Percentiles rank a stretch among this genome's conserved stretches.
Evolutionary conservation across 2,797 vertebrate species (phyloP).

Genomic region (Lutjanus campechanus): DNA sequence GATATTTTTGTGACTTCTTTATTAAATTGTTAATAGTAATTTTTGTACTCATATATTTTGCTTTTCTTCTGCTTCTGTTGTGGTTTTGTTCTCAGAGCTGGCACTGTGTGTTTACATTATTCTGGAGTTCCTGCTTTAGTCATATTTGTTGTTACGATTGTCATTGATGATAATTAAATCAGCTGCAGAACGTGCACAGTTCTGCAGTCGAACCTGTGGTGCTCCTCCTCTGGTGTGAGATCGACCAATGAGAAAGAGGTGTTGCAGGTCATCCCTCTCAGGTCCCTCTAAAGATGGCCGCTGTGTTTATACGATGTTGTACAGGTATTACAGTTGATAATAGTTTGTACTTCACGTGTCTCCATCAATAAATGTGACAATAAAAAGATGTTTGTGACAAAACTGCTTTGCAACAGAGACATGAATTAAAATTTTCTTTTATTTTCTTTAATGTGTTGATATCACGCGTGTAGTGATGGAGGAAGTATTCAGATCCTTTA

Average conservation of each 20-base stretch:
- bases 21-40: constrained; percentile 53
- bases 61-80: constrained; percentile 26
- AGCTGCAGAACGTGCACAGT: constrained; percentile 47
- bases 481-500: no score
- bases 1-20: constrained; percentile 35
- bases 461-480: background rate
- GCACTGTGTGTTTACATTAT: constrained; percentile 68
- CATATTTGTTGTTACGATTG: constrained; percentile 17
- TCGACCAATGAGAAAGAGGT: constrained; percentile 76
- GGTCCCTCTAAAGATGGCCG: constrained; percentile 60
- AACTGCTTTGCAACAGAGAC: constrained; percentile 43
- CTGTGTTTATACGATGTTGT: constrained; percentile 58
- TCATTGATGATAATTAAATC: constrained; percentile 18
- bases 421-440: constrained; percentile 51
- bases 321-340: constrained; percentile 39
- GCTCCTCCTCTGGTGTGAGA: constrained; percentile 63
- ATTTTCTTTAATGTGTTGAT: constrained; percentile 15
- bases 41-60: constrained; percentile 29
- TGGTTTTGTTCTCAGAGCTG: constrained; percentile 60
- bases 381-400: constrained; percentile 39
- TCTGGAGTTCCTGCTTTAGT: constrained; percentile 31
- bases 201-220: constrained; percentile 58
- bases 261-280: constrained; percentile 88
- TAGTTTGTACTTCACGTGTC: constrained; percentile 29
- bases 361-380: constrained; percentile 56